phyloP scores from a whole-genome alignment of 2,113 vertebrate species.

The Vulpes lagopus region DNA sequence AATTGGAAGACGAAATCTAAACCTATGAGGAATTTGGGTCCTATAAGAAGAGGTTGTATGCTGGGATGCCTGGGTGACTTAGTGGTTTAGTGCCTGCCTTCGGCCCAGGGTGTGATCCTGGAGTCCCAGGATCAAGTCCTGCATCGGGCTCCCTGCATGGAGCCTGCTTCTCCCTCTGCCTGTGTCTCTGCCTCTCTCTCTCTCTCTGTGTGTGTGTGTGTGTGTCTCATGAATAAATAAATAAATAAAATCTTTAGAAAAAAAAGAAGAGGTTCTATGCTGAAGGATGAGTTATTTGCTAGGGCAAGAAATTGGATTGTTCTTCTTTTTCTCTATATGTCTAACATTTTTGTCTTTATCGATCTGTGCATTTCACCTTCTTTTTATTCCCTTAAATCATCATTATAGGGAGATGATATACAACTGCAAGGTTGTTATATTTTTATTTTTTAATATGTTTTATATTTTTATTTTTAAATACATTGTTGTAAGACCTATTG shows the following conservation, averaged over 20 bases:
- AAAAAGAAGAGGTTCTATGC: too few species aligned
- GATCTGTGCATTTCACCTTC: not conserved
- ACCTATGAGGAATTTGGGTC: too few species aligned
- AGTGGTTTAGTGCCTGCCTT: too few species aligned
- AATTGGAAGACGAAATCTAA: not conserved
- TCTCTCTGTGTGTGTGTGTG: too few species aligned
- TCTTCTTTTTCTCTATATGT: not conserved
- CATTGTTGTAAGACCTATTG: not conserved
- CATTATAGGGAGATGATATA: not conserved
- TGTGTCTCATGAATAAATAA: too few species aligned
- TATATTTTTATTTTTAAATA: conserved; percentile 23
- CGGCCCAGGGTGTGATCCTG: too few species aligned
- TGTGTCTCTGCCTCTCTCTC: too few species aligned
- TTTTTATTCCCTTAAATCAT: conserved; percentile 10
- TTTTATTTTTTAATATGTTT: not conserved
- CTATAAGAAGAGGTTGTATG: not conserved
- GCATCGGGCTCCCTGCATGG: too few species aligned
- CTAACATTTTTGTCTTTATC: not conserved
- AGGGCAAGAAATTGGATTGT: not conserved
- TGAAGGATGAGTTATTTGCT: not conserved
- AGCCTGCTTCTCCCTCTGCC: too few species aligned
- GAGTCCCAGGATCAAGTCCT: too few species aligned
- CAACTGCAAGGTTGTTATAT: not conserved
- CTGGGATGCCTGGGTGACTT: not conserved
- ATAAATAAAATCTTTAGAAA: too few species aligned